Conservation (phyloP, 2,888 invertebrate species). For the Epiperipatus broadwayi region DNA sequence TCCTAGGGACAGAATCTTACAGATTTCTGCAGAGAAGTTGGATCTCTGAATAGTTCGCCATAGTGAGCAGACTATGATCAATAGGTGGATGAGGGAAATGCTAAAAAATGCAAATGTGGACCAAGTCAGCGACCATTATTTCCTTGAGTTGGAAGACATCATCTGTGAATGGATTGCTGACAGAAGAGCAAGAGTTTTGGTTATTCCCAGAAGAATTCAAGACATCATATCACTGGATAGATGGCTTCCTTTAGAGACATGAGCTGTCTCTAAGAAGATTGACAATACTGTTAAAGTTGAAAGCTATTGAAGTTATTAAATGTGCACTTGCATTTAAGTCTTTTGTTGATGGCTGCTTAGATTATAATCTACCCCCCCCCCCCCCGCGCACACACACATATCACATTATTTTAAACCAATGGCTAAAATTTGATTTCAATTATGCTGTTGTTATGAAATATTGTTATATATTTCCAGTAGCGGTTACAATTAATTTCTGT, state of each 20-base stretch:
- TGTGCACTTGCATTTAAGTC: slow-evolving; percentile 7
- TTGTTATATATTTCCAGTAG: no score
- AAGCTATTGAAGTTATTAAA: slow-evolving; percentile 10
- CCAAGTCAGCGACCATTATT: slow-evolving; percentile 10
- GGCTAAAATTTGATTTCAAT: no score
- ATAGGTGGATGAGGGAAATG: no score
- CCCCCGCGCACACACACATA: no score
- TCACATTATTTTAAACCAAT: no score
- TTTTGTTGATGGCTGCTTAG: slow-evolving; percentile 11
- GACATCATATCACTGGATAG: slow-evolving; percentile 10
- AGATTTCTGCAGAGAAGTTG: no score
- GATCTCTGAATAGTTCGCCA: no score
- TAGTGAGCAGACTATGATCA: no score
- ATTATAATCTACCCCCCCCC: no score
- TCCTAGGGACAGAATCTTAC: no score
- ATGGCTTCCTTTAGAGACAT: slow-evolving; percentile 10
- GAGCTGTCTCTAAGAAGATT: slow-evolving; percentile 13
- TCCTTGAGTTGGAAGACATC: slow-evolving; percentile 8
- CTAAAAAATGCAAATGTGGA: slow-evolving; percentile 11
- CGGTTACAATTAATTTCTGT: no score
- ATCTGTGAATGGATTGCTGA: slow-evolving; percentile 12
- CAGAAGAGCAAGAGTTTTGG: slow-evolving; percentile 8
- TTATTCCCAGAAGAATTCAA: slow-evolving; percentile 10
- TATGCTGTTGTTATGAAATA: no score
- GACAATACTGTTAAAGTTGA: slow-evolving; percentile 12